These are phyloP conservation scores for Prietella phreatophila DNA, from an alignment of 2,113 vertebrate genomes.

Conservation along the genomic window DNA sequence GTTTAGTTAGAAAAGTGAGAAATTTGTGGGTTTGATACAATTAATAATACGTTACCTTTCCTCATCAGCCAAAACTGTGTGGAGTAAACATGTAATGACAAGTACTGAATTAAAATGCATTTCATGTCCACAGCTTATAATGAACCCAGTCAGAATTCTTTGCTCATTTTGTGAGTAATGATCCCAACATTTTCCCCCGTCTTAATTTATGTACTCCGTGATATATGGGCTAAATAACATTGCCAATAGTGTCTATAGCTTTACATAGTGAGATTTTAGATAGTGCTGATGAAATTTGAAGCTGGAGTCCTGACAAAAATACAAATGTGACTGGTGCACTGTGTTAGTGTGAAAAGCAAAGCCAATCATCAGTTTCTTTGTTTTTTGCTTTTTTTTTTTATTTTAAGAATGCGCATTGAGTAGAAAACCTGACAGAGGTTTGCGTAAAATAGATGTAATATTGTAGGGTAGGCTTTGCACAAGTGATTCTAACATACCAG, in stretches of 20 bases:
- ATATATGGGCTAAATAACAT: slow-evolving; percentile 41
- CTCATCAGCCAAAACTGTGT: slow-evolving; percentile 30
- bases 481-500: not conserved
- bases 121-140: slow-evolving; percentile 53
- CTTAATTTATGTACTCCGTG: slow-evolving; percentile 27
- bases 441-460: not conserved
- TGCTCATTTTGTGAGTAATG: slow-evolving; percentile 53
- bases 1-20: not conserved
- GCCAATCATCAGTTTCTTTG: not conserved
- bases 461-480: not conserved
- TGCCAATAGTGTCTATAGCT: slow-evolving; percentile 51
- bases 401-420: not conserved
- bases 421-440: not conserved
- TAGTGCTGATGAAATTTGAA: slow-evolving; percentile 21
- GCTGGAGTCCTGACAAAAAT: not conserved
- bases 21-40: slow-evolving; percentile 17
- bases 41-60: not conserved
- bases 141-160: slow-evolving; percentile 50
- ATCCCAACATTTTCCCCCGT: slow-evolving; percentile 17
- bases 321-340: not conserved
- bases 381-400: not conserved
- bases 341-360: slow-evolving; percentile 16
- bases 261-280: not conserved
- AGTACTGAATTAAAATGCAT: slow-evolving; percentile 48
- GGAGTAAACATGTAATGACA: slow-evolving; percentile 39